A percentile compares a stretch with the other conserved stretches of the same genome.
Conservation (phyloP, 2,113 vertebrate species). For the Rhegmatorhina hoffmannsi region DNA sequence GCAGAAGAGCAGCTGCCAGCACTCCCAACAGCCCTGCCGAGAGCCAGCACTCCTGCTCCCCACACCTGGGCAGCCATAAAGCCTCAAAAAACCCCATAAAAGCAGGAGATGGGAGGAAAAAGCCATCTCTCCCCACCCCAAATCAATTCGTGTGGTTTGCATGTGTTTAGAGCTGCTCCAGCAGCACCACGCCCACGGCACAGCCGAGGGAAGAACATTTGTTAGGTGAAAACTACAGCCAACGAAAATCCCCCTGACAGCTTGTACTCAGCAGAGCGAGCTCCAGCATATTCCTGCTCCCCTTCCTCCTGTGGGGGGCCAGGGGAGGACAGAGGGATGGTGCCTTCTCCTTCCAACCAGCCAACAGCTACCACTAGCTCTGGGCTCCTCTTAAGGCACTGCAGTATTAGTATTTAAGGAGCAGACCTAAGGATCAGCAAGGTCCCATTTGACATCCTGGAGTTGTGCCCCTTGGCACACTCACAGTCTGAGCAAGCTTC, state of each 20-base stretch:
- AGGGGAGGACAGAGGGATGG: neutral
- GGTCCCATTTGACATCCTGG: rapidly evolving
- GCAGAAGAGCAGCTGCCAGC: neutral
- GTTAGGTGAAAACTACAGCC: constrained; percentile 17
- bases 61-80: constrained; percentile 26
- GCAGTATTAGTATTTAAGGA: rapidly evolving
- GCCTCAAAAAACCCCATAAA: constrained; percentile 45
- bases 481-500: neutral
- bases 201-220: neutral
- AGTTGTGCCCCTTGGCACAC: neutral
- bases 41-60: neutral
- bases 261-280: neutral
- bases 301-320: neutral
- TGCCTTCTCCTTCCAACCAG: neutral
- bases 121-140: neutral
- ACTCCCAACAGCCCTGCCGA: rapidly evolving
- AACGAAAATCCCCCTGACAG: constrained; percentile 29
- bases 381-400: neutral
- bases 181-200: neutral
- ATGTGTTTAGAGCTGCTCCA: constrained; percentile 20
- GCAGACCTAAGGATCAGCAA: neutral
- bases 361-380: neutral
- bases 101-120: neutral
- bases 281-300: neutral
- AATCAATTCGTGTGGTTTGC: neutral